These are phyloP conservation scores for Gasterosteus aculeatus DNA, from an alignment of 2,113 vertebrate genomes.

Conservation along the genomic window DNA sequence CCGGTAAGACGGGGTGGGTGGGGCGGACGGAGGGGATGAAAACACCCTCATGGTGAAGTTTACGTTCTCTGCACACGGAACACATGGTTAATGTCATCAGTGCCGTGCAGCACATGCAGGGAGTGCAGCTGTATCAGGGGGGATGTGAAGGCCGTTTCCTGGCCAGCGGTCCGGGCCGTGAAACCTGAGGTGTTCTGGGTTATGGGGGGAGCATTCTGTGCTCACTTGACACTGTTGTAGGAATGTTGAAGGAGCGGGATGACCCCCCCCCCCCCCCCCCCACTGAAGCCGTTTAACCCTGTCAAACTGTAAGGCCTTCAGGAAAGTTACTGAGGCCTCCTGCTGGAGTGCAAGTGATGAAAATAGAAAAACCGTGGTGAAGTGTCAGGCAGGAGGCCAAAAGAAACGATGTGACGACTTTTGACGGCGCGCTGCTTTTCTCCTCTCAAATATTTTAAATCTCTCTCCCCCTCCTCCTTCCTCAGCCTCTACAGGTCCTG, in stretches of 20 bases:
- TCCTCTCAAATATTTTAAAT: slow-evolving; percentile 1
- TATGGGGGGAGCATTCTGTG: slow-evolving; percentile 19
- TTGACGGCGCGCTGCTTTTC: slow-evolving; percentile 22
- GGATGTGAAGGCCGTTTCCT: slow-evolving; percentile 11
- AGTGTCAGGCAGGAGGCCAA: not conserved
- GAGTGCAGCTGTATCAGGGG: slow-evolving; percentile 45
- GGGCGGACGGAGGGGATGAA: not conserved
- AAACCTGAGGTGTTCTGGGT: slow-evolving; percentile 55
- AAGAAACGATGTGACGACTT: slow-evolving; percentile 19
- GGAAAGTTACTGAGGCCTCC: slow-evolving; percentile 16
- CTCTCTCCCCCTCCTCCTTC: slow-evolving; percentile 8
- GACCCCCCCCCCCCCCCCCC: slow-evolving; percentile 29
- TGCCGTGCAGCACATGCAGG: slow-evolving; percentile 25
- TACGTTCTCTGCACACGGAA: slow-evolving; percentile 6
- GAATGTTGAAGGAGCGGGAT: slow-evolving; percentile 66
- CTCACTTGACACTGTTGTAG: slow-evolving; percentile 61
- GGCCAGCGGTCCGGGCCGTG: slow-evolving; percentile 45
- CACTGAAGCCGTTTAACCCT: slow-evolving; percentile 15
- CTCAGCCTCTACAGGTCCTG: slow-evolving; percentile 96
- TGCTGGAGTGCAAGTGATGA: slow-evolving; percentile 9
- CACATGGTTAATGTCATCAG: slow-evolving; percentile 45
- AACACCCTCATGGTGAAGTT: slow-evolving; percentile 4
- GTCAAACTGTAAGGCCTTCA: slow-evolving; percentile 35
- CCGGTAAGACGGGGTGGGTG: slow-evolving; percentile 79
- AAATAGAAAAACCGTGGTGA: slow-evolving; percentile 21